Evolutionary conservation across 1,140 invertebrate genomes (phyloP), one percentile per base, ranked within the genome.

Genomic region (Hermetia illucens): DNA sequence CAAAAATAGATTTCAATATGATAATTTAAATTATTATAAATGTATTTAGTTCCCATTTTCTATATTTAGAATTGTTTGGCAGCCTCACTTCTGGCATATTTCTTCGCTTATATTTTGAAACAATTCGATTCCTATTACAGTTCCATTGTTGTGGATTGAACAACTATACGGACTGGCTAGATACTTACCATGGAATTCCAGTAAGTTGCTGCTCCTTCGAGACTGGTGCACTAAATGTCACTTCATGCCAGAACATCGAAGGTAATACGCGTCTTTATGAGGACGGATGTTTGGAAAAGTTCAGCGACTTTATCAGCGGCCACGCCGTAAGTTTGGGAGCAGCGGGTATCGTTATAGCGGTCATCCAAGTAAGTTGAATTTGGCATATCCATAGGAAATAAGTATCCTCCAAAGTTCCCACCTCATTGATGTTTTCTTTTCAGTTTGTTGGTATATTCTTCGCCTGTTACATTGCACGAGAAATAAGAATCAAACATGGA

Each of bases 271-370:
- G 55, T 12, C 20, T 50, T 34, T 36, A 55, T 33, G 16, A 40
- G 0, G 13, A 17, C 0, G 79, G 79, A 5, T 89, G 85, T 44
- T 58, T 74, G 1, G 39, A 47, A 1, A 65, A 64, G 5, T 72
- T 87, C 37, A 64, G 70, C 2, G 27, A 61, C 9, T 75, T 71
- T 50, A 70, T 86, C 20, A 59, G 70, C 34, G 55, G 61, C 0
- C 82, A 88, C 46, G 81, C 79, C 0, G 57, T 74, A 1, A 70
- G 75, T 42, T 68, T 89, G 18, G 82, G 80, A 2, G 72, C 75
- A 0, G 72, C 79, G 46, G 85, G 79, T 17, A 63, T 89, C 36
- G 75, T 77, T 10, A 70, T 89, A 38, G 80, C 79, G 13, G 60
- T 80, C 21, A 53, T 86, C 43, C 81, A 84, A 74, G 80, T 84